Conservation (phyloP, 2,888 invertebrate species). For the Trichogramma dendrolimi region DNA sequence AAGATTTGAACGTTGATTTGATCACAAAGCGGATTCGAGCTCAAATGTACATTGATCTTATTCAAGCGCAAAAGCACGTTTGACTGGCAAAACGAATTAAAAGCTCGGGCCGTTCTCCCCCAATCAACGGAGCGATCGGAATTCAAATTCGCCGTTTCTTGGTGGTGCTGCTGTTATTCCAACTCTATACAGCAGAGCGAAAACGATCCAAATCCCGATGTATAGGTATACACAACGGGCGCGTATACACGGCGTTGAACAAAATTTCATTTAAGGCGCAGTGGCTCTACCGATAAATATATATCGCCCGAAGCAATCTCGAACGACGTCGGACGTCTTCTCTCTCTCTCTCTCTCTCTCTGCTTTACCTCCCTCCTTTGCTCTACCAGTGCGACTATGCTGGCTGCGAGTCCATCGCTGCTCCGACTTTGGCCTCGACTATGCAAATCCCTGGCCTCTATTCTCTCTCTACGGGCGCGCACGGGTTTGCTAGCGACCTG, state of each 20-base stretch:
- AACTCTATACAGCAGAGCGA: too few species aligned
- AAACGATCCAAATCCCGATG: not conserved
- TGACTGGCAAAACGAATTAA: not conserved
- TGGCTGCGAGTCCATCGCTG: too few species aligned
- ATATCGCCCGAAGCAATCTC: slow-evolving; percentile 24
- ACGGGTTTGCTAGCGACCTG: not conserved
- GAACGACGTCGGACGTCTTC: slow-evolving; percentile 21
- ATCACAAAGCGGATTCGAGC: too few species aligned
- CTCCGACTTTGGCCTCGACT: too few species aligned
- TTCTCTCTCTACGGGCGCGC: not conserved
- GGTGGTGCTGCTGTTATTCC: too few species aligned
- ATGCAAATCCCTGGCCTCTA: too few species aligned
- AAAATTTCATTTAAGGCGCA: slow-evolving; percentile 21
- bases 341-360: slow-evolving; percentile 56
- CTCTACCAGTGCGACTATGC: not conserved
- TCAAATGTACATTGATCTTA: too few species aligned
- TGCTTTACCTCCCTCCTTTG: slow-evolving; percentile 49
- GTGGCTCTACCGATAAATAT: slow-evolving; percentile 11
- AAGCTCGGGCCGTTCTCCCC: too few species aligned
- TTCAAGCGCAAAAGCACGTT: too few species aligned
- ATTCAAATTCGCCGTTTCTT: not conserved
- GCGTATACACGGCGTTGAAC: slow-evolving; percentile 8
- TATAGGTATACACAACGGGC: not conserved
- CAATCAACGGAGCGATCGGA: not conserved
- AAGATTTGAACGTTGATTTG: too few species aligned